A percentile compares a stretch with the other conserved stretches of the same genome.
Evolutionary conservation across 2,888 invertebrate species (phyloP).

Genomic region (Agonum fuliginosum): DNA sequence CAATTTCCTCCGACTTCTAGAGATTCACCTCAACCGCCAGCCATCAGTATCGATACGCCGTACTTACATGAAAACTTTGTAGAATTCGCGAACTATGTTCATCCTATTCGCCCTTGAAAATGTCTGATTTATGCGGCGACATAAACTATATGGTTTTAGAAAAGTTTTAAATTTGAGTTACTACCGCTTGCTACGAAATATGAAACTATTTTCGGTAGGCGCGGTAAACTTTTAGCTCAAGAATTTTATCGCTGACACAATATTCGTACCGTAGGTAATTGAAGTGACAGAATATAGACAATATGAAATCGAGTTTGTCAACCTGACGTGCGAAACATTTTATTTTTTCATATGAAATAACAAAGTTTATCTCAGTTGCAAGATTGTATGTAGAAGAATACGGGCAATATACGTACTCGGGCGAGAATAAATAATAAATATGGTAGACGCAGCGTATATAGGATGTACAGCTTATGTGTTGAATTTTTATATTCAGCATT

Average conservation of each 20-base stretch:
- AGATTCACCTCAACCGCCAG: not conserved
- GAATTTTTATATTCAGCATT: too few species aligned
- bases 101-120: not conserved
- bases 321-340: not conserved
- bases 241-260: not conserved
- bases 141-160: not conserved
- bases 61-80: not conserved
- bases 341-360: not conserved
- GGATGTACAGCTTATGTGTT: too few species aligned
- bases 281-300: not conserved
- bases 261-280: not conserved
- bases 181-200: not conserved
- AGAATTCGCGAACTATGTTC: constrained; percentile 1
- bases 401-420: not conserved
- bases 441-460: not conserved
- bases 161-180: not conserved
- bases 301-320: not conserved
- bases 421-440: not conserved
- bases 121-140: not conserved
- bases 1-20: not conserved
- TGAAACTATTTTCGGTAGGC: not conserved
- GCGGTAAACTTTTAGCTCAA: not conserved
- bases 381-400: not conserved
- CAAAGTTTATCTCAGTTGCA: not conserved
- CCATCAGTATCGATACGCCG: not conserved